phyloP scores from a whole-genome alignment of 2,888 invertebrate genomes.

The Tipula lateralis region DNA sequence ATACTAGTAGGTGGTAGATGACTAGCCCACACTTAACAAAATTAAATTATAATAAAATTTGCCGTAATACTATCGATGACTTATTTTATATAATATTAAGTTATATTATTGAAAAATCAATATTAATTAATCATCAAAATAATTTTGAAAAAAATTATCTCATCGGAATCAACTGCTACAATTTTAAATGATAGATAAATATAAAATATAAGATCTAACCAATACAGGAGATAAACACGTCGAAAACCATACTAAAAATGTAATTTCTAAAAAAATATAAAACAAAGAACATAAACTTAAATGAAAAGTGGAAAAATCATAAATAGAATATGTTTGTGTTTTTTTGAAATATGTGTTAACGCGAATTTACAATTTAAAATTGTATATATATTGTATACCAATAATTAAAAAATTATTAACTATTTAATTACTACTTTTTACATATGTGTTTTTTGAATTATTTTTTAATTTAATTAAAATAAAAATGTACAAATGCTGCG shows the following conservation, averaged over 20 bases:
- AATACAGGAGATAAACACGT: background rate
- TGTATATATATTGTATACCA: background rate
- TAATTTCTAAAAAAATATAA: background rate
- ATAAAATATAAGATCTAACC: background rate
- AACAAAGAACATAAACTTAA: background rate
- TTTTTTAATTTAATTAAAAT: background rate
- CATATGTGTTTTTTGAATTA: background rate
- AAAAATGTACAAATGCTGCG: background rate
- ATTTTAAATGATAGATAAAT: background rate
- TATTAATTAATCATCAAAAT: background rate
- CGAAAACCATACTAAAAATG: background rate
- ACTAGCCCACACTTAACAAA: background rate
- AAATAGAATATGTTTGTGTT: constrained; percentile 20
- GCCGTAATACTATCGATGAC: constrained; percentile 11
- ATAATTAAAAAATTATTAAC: background rate
- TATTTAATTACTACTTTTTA: background rate
- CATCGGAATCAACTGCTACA: background rate
- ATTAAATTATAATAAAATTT: background rate
- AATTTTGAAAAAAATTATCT: background rate
- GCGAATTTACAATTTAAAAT: background rate
- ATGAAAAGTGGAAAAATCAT: background rate
- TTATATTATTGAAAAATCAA: background rate
- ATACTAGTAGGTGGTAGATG: background rate
- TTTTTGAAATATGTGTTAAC: background rate
- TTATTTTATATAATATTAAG: background rate